Evolutionary conservation across 2,113 vertebrate species (phyloP).

Genomic region (Strix uralensis): DNA sequence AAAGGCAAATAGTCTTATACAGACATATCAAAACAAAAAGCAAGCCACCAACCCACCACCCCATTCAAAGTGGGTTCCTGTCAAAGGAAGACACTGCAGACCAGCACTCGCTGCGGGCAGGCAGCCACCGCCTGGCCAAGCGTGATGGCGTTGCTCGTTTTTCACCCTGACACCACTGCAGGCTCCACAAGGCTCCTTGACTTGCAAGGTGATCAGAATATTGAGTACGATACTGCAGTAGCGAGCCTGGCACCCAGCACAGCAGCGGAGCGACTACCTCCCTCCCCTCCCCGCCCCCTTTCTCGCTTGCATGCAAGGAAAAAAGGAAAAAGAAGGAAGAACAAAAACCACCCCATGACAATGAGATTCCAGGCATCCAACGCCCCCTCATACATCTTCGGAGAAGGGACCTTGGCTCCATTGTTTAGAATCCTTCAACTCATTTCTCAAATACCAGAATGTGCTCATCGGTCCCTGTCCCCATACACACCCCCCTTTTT

Average conservation of each 20-base stretch:
- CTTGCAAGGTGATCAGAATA: constrained; percentile 70
- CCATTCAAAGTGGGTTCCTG: background rate
- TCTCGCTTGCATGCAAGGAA: background rate
- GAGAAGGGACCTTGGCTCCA: background rate
- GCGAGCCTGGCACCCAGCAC: constrained; percentile 54
- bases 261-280: background rate
- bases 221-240: constrained; percentile 54
- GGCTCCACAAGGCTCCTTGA: constrained; percentile 61
- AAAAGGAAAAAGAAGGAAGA: background rate
- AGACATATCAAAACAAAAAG: background rate
- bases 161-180: constrained; percentile 74
- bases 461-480: fast-evolving
- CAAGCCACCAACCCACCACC: background rate
- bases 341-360: background rate
- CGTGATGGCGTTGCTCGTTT: constrained; percentile 56
- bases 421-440: background rate
- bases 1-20: background rate
- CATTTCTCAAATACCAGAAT: background rate
- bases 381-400: constrained; percentile 2
- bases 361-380: background rate
- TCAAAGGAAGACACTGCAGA: constrained; percentile 12
- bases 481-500: background rate
- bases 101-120: constrained; percentile 30
- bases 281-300: background rate
- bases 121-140: constrained; percentile 51